Evolutionary conservation across 2,888 invertebrate genomes (phyloP).

Genomic region (Choristoneura rosaceana): DNA sequence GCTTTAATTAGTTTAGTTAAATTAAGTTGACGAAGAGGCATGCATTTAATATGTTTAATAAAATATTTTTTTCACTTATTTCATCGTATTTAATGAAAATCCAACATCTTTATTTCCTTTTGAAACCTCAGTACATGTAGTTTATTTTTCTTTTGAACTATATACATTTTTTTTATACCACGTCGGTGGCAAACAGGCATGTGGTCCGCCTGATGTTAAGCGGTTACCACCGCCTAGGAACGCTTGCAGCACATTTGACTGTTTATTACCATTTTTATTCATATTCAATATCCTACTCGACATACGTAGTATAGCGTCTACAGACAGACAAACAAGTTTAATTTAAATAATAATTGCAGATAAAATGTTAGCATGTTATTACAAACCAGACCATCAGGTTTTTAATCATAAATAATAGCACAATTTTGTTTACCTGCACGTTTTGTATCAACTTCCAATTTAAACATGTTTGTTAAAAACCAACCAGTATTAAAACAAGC

Average conservation of each 20-base stretch:
- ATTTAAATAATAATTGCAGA: neutral
- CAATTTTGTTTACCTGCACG: neutral
- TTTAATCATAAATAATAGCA: neutral
- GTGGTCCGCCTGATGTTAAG: no score
- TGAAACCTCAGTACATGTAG: no score
- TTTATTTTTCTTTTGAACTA: no score
- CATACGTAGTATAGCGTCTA: no score
- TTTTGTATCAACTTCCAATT: neutral
- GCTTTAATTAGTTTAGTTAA: constrained; percentile 34
- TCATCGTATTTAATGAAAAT: neutral
- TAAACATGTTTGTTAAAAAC: neutral
- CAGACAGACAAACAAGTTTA: neutral
- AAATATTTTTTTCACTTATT: neutral
- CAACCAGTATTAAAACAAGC: no score
- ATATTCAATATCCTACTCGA: no score
- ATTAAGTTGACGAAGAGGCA: neutral
- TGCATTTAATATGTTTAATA: constrained; percentile 37
- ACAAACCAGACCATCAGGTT: neutral
- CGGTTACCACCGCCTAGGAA: no score
- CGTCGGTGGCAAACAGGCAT: no score
- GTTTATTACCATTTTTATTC: no score
- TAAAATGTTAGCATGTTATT: neutral
- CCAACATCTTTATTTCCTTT: no score
- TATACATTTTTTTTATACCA: no score
- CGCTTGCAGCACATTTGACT: no score